These are phyloP conservation scores for Mythimna impura DNA, from an alignment of 2,888 invertebrate genomes.

Conservation along the genomic window DNA sequence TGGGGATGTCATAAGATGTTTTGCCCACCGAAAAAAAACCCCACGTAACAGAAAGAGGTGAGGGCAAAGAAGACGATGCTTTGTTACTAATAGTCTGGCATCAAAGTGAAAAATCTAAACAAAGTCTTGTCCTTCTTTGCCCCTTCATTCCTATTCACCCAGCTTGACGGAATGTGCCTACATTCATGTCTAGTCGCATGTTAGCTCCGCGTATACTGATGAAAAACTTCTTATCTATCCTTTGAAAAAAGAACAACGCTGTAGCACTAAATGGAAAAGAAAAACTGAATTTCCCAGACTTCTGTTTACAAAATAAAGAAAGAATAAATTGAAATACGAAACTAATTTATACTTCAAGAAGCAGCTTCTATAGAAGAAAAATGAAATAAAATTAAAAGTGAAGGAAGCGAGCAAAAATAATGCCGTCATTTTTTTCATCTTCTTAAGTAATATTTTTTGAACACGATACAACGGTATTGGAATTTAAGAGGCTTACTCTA, in stretches of 20 bases:
- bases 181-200: too few species aligned
- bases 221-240: not conserved
- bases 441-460: constrained; percentile 29
- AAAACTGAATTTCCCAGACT: constrained; percentile 5
- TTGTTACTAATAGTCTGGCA: too few species aligned
- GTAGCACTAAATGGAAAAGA: not conserved
- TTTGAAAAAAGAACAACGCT: not conserved
- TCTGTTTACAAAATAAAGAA: constrained; percentile 13
- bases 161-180: too few species aligned
- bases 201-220: too few species aligned
- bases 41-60: too few species aligned
- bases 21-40: too few species aligned
- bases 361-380: constrained; percentile 13
- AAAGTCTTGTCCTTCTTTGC: too few species aligned
- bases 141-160: too few species aligned
- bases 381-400: constrained; percentile 35
- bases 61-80: too few species aligned
- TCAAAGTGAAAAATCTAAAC: too few species aligned
- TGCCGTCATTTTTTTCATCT: constrained; percentile 30
- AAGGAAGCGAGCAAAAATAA: constrained; percentile 11
- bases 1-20: too few species aligned
- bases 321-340: constrained; percentile 27
- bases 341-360: constrained; percentile 50
- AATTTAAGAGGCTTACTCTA: not conserved
- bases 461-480: constrained; percentile 30